phyloP scores from a whole-genome alignment of 2,797 vertebrate genomes.

The Denticeps clupeoides region DNA sequence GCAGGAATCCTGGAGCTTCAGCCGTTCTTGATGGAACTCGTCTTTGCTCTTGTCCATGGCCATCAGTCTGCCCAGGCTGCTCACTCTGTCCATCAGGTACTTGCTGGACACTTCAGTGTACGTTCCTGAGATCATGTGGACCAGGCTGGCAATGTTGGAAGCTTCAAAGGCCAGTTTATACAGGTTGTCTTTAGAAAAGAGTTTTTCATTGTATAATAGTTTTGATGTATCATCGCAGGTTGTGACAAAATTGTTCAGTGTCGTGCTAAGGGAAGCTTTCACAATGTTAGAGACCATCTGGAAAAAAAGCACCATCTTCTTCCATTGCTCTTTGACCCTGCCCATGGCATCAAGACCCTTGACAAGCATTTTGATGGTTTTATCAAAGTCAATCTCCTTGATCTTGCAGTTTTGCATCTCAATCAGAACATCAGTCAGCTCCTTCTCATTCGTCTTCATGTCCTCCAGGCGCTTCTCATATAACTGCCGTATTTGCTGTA shows the following conservation, averaged over 20 bases:
- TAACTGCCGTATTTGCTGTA: conserved; percentile 11
- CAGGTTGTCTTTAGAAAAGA: conserved; percentile 28
- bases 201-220: conserved; percentile 11
- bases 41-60: conserved; percentile 16
- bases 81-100: conserved; percentile 26
- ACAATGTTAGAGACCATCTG: conserved; percentile 39
- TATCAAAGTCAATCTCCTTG: conserved; percentile 31
- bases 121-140: conserved; percentile 33
- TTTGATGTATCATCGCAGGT: background rate
- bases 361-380: conserved; percentile 26
- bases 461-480: conserved; percentile 23
- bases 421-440: conserved; percentile 21
- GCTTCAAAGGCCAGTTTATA: conserved; percentile 30
- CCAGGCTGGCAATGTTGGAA: conserved; percentile 27
- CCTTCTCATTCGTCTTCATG: conserved; percentile 24
- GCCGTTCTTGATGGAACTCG: background rate
- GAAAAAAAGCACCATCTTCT: conserved; percentile 39
- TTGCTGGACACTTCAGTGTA: conserved; percentile 29
- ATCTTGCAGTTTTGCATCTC: conserved; percentile 26
- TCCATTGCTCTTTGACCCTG: conserved; percentile 33
- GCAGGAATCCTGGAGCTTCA: conserved; percentile 8
- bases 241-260: conserved; percentile 23
- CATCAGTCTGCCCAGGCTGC: conserved; percentile 26
- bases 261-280: conserved; percentile 18
- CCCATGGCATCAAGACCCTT: conserved; percentile 31